phyloP scores from a whole-genome alignment of 2,888 invertebrate genomes.

The Nymphalis urticae region DNA sequence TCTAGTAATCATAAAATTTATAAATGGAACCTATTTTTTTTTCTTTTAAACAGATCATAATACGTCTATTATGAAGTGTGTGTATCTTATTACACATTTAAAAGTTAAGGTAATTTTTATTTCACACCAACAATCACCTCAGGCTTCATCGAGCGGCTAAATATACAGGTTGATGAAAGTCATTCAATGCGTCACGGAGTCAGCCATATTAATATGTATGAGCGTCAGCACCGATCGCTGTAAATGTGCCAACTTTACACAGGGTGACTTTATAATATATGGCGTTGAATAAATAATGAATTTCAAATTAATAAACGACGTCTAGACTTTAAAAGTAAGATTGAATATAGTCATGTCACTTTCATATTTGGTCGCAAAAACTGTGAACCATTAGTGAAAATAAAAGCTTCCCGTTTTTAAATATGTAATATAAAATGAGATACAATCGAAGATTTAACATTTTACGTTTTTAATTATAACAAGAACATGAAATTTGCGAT shows the following conservation, averaged over 20 bases:
- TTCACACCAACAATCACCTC: slow-evolving; percentile 34
- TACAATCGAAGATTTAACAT: too few species aligned
- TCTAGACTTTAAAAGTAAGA: background rate
- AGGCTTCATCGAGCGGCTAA: slow-evolving; percentile 36
- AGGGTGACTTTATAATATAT: slow-evolving; percentile 42
- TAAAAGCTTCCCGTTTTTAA: too few species aligned
- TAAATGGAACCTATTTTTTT: too few species aligned
- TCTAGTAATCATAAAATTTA: background rate
- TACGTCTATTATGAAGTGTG: too few species aligned
- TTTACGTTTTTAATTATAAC: too few species aligned
- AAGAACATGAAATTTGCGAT: too few species aligned
- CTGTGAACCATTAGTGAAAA: too few species aligned
- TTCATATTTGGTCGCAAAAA: background rate
- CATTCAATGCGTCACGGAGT: slow-evolving; percentile 55
- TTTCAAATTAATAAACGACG: slow-evolving; percentile 44
- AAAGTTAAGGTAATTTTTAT: slow-evolving; percentile 9
- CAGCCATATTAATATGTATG: slow-evolving; percentile 65
- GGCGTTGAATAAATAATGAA: slow-evolving; percentile 47
- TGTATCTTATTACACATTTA: background rate
- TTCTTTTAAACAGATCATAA: too few species aligned
- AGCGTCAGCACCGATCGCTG: slow-evolving; percentile 47
- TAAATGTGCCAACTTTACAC: slow-evolving; percentile 45
- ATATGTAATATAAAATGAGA: too few species aligned
- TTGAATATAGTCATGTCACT: background rate
- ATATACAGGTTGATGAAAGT: slow-evolving; percentile 43